Percentiles rank a stretch among this genome's conserved stretches.
Evolutionary conservation across 1,140 invertebrate genomes (phyloP).

Genomic region (Drosophila murphyi): DNA sequence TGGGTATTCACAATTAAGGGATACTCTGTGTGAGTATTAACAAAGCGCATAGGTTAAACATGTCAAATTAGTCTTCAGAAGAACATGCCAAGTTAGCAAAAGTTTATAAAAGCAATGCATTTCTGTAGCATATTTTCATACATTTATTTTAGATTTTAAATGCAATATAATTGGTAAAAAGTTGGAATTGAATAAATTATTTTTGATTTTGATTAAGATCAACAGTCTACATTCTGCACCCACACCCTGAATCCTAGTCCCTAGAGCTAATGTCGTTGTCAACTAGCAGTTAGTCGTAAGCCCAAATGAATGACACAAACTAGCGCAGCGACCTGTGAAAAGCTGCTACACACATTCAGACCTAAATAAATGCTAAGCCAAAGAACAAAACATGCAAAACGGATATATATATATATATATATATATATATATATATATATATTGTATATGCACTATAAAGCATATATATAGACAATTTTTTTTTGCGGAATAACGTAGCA

Average conservation of each 20-base stretch:
- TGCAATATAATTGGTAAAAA: too few relatives aligned
- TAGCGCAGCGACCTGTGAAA: conserved; percentile 69
- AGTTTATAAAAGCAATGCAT: too few relatives aligned
- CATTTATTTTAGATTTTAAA: too few relatives aligned
- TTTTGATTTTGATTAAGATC: too few relatives aligned
- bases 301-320: conserved; percentile 60
- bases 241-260: background rate
- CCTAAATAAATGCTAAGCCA: conserved; percentile 40
- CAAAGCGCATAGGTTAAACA: too few relatives aligned
- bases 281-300: conserved; percentile 43
- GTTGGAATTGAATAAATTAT: too few relatives aligned
- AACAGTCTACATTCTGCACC: background rate
- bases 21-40: background rate
- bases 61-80: too few relatives aligned
- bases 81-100: too few relatives aligned
- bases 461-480: conserved; percentile 12
- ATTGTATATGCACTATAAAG: conserved; percentile 10
- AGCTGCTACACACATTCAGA: conserved; percentile 58
- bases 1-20: background rate
- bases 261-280: conserved; percentile 4
- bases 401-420: conserved; percentile 3
- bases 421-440: conserved; percentile 14
- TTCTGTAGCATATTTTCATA: too few relatives aligned
- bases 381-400: background rate
- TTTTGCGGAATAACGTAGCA: conserved; percentile 29